Conservation (phyloP, 2,888 invertebrate species). For the Cephus sareptanus region DNA sequence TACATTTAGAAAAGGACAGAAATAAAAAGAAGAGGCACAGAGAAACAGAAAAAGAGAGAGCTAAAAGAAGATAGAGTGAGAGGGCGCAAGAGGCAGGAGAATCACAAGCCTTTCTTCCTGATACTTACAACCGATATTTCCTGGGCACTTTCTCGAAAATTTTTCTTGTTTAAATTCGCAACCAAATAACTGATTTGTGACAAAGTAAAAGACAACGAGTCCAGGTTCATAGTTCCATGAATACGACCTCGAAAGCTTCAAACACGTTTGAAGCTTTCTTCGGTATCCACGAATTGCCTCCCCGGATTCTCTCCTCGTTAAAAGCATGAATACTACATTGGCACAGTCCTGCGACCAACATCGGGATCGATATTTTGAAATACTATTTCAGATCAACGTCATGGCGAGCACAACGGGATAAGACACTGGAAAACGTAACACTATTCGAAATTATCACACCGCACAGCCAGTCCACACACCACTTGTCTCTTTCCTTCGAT, state of each 20-base stretch:
- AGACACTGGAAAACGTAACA: conserved; percentile 18
- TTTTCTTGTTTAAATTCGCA: conserved; percentile 95
- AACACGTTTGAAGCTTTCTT: conserved; percentile 93
- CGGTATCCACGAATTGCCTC: conserved; percentile 78
- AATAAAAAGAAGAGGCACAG: conserved; percentile 22
- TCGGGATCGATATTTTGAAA: conserved; percentile 65
- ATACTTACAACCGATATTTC: conserved; percentile 88
- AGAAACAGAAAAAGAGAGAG: conserved; percentile 15
- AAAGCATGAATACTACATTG: conserved; percentile 67
- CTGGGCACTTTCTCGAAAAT: conserved; percentile 89
- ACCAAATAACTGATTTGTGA: conserved; percentile 98
- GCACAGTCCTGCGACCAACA: conserved; percentile 68
- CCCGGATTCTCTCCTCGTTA: conserved; percentile 64
- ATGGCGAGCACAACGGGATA: conserved; percentile 52
- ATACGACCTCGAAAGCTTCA: conserved; percentile 95
- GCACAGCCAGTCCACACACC: conserved; percentile 10
- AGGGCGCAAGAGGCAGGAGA: conserved; percentile 12
- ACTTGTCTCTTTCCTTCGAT: conserved; percentile 11
- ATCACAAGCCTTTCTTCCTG: conserved; percentile 52
- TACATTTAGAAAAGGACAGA: conserved; percentile 17
- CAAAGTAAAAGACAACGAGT: conserved; percentile 98
- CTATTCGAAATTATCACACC: conserved; percentile 14
- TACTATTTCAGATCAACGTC: conserved; percentile 62
- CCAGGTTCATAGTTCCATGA: conserved; percentile 99
- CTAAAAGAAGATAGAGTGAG: conserved; percentile 9